These are phyloP conservation scores for Prionace glauca DNA, from an alignment of 2,797 vertebrate species.

Conservation along the genomic window DNA sequence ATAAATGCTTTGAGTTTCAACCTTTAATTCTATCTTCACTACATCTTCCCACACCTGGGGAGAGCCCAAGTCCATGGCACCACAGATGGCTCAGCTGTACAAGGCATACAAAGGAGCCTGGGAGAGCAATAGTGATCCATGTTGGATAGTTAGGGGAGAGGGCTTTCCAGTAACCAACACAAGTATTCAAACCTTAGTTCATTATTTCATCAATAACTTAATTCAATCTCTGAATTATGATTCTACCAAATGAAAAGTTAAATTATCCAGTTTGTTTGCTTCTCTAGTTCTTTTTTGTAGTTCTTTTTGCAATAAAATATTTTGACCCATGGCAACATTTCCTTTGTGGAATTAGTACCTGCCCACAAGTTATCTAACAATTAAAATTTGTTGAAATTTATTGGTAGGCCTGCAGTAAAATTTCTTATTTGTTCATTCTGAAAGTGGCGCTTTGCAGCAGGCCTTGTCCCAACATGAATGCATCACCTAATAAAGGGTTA, in stretches of 20 bases:
- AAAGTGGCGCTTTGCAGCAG: no score
- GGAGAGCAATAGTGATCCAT: no score
- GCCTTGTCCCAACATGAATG: neutral
- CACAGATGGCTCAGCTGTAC: no score
- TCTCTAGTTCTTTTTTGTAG: neutral
- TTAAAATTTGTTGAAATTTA: neutral
- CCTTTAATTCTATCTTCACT: neutral
- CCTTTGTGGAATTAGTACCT: neutral
- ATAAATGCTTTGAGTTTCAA: neutral
- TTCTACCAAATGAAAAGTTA: neutral
- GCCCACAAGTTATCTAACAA: neutral
- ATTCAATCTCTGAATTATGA: neutral
- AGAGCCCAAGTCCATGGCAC: neutral
- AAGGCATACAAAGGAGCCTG: no score
- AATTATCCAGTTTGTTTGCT: neutral
- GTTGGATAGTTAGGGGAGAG: no score
- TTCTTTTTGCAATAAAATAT: neutral
- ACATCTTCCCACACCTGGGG: neutral
- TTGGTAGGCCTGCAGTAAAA: no score
- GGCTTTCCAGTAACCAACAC: no score
- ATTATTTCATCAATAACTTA: neutral
- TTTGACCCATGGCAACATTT: neutral
- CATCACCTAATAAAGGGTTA: neutral
- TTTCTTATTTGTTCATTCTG: neutral
- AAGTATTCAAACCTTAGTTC: no score